A percentile compares a stretch with the other conserved stretches of the same genome.
These are phyloP conservation scores for Tragopan temminckii DNA, from an alignment of 2,797 vertebrate genomes.

Conservation along the genomic window DNA sequence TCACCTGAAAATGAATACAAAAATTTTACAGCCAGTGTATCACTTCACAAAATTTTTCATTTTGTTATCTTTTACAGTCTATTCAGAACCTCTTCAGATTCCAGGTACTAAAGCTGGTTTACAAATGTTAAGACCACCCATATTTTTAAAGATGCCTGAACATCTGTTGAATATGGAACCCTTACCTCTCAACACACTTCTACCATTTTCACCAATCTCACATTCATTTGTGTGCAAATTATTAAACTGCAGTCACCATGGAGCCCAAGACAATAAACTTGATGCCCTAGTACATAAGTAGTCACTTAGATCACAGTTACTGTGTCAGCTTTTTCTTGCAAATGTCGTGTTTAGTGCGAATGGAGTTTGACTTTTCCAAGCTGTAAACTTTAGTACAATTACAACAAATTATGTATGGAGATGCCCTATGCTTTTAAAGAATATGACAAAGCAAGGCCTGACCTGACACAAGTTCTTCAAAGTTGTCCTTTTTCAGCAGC, in stretches of 20 bases:
- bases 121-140: not conserved
- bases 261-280: not conserved
- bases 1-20: conserved; percentile 68
- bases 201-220: not conserved
- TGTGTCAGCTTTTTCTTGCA: not conserved
- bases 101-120: not conserved
- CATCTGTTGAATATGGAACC: not conserved
- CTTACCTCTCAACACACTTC: not conserved
- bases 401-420: not conserved
- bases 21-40: not conserved
- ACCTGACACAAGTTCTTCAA: conserved; percentile 82
- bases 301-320: not conserved
- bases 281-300: not conserved
- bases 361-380: not conserved
- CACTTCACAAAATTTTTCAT: not conserved
- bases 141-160: not conserved
- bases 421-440: not conserved
- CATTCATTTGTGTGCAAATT: not conserved
- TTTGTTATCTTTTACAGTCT: not conserved
- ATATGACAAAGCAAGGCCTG: not conserved
- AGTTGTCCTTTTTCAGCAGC: conserved; percentile 82
- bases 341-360: not conserved
- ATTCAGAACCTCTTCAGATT: not conserved
- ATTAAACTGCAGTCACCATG: not conserved
- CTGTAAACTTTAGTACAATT: not conserved